Evolutionary conservation across 2,113 vertebrate genomes (phyloP).

Genomic region (Andinoacara biseriatus): DNA sequence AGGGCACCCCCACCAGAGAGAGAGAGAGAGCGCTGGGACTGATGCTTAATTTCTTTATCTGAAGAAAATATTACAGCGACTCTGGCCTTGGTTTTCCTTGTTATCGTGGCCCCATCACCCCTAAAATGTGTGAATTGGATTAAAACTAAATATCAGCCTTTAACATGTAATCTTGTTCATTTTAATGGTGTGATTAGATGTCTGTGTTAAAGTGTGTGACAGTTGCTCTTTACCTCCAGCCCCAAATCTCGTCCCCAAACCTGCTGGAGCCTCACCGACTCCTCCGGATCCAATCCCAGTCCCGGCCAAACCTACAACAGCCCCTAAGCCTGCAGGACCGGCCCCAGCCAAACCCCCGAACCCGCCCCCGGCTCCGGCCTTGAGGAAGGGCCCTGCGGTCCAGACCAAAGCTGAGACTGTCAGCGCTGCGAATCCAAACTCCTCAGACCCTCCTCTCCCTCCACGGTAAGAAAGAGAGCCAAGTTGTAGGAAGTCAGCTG

Average conservation of each 20-base stretch:
- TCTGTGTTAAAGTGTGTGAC: background rate
- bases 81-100: background rate
- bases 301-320: conserved; percentile 53
- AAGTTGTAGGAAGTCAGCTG: background rate
- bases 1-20: background rate
- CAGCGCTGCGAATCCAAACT: background rate
- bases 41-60: background rate
- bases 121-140: background rate
- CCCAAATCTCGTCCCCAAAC: conserved; percentile 49
- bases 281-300: conserved; percentile 29
- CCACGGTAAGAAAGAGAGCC: conserved; percentile 49
- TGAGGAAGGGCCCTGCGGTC: conserved; percentile 44
- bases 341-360: background rate
- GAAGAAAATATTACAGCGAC: too few species aligned
- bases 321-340: conserved; percentile 17
- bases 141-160: background rate
- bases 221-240: conserved; percentile 3
- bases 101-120: background rate
- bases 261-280: background rate
- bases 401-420: conserved; percentile 29
- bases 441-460: conserved; percentile 58
- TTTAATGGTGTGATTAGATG: background rate
- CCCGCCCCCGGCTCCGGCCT: conserved; percentile 1
- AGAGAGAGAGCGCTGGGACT: background rate
- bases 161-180: rapidly evolving